Evolutionary conservation across 2,113 vertebrate genomes (phyloP), one percentile per base, ranked within the genome.

Genomic region (Poeciliopsis occidentalis): DNA sequence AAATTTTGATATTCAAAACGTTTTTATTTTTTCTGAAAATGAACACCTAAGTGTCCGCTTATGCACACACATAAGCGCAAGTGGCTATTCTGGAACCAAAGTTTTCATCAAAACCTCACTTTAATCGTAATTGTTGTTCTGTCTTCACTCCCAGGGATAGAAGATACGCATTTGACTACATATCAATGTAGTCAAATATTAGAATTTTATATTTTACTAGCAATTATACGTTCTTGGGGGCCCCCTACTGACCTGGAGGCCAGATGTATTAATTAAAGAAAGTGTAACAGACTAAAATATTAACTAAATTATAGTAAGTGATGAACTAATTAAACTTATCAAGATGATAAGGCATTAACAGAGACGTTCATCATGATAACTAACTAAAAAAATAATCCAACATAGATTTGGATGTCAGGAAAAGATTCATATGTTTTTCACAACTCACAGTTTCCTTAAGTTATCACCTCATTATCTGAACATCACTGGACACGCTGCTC

Each of bases 31-130:
- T 37, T 37, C 34, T 37, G 39, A 41, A 41, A 41, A 13, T 41
- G 12, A 13, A 41, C 39, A 41, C 12, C 12, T 41, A 41, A 3
- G 39, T 41, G 12, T 15, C 1, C 60, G 44, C 26, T 1, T 15
- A 15, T 12, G 62, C 34, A 37, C 34, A 37, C 34, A 63, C 12
- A 24, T n/a, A 57, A n/a, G 54, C 41, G 63, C 72, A 12, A 22
- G 60, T 51, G 34, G 51, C 66, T 69, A 66, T 78, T 76, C 66
- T 39, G 24, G 15, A 10, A n/a, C 6, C 27, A 30, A 61, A 71
- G 75, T 82, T 76, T 79, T 63, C 41, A 67, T 78, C 51, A 47
- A 24, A 69, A 75, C 75, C 70, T 76, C 65, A 54, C 64, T 61
- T 39, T 60, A 26, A 66, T 65, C 60, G 66, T 60, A n/a, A 57